A percentile compares a stretch with the other conserved stretches of the same genome.
phyloP scores from a whole-genome alignment of 23 tunicate genomes.

The Aplidium turbinatum region DNA sequence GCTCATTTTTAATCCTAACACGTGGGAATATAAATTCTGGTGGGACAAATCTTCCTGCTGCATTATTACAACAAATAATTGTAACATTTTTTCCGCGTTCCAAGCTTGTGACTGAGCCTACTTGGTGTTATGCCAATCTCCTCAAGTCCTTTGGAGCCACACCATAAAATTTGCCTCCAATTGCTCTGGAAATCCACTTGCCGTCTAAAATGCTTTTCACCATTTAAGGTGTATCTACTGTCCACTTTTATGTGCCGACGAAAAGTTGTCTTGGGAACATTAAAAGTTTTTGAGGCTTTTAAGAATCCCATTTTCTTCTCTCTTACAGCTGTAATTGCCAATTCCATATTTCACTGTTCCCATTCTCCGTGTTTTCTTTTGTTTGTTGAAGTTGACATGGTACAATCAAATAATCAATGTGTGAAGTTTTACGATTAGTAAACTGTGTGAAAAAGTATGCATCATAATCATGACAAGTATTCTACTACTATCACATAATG shows the following conservation, averaged over 20 bases:
- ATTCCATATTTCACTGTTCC: background rate
- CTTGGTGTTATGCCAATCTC: constrained; percentile 22
- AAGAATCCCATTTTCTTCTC: background rate
- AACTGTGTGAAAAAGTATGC: too few species aligned
- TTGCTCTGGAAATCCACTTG: constrained; percentile 10
- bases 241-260: background rate
- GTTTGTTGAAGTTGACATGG: too few species aligned
- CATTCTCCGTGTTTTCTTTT: constrained; percentile 11
- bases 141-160: background rate
- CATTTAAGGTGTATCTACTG: background rate
- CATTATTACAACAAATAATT: constrained; percentile 1
- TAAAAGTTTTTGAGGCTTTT: background rate
- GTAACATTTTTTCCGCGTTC: constrained; percentile 1
- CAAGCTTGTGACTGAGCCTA: constrained; percentile 12
- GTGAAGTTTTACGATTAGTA: too few species aligned
- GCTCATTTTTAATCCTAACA: constrained; percentile 7
- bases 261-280: constrained; percentile 27
- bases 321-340: constrained; percentile 8
- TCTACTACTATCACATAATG: too few species aligned
- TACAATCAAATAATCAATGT: too few species aligned
- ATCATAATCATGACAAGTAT: too few species aligned
- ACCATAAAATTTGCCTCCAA: constrained; percentile 32
- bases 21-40: constrained; percentile 15
- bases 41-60: constrained; percentile 6
- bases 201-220: background rate